Conservation (phyloP, 1,140 invertebrate genomes). For the Calephelis nemesis region DNA sequence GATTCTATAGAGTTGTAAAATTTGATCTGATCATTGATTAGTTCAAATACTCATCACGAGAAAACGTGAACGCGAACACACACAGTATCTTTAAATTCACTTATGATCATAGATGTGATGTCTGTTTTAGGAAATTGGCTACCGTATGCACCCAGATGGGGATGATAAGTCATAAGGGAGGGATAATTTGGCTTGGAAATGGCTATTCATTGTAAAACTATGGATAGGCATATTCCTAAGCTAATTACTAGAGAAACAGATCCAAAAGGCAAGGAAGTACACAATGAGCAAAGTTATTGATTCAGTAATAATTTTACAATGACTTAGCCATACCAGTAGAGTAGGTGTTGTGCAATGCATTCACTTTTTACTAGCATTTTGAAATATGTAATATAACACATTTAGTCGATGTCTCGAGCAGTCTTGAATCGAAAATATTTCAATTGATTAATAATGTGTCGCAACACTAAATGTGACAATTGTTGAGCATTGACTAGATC, state of each 20-base stretch:
- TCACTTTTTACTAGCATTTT: slow-evolving; percentile 53
- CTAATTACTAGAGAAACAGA: slow-evolving; percentile 69
- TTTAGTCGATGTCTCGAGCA: slow-evolving; percentile 75
- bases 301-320: slow-evolving; percentile 62
- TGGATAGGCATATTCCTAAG: slow-evolving; percentile 47
- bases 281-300: slow-evolving; percentile 64
- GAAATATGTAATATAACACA: slow-evolving; percentile 73
- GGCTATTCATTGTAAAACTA: slow-evolving; percentile 63
- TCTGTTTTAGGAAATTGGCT: slow-evolving; percentile 23
- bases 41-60: slow-evolving; percentile 2
- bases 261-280: slow-evolving; percentile 71
- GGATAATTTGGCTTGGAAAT: slow-evolving; percentile 25
- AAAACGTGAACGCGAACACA: slow-evolving; percentile 19
- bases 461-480: slow-evolving; percentile 44
- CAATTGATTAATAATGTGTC: slow-evolving; percentile 42
- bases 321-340: slow-evolving; percentile 52
- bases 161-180: slow-evolving; percentile 34
- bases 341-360: slow-evolving; percentile 56
- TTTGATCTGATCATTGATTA: background rate
- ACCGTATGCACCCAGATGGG: slow-evolving; percentile 40
- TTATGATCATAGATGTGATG: slow-evolving; percentile 11
- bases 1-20: background rate
- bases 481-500: slow-evolving; percentile 69
- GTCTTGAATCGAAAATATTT: slow-evolving; percentile 48
- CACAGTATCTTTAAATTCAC: slow-evolving; percentile 27